A percentile compares a stretch with the other conserved stretches of the same genome.
Evolutionary conservation across 2,113 vertebrate genomes (phyloP).

Genomic region (Centropus unirufus): DNA sequence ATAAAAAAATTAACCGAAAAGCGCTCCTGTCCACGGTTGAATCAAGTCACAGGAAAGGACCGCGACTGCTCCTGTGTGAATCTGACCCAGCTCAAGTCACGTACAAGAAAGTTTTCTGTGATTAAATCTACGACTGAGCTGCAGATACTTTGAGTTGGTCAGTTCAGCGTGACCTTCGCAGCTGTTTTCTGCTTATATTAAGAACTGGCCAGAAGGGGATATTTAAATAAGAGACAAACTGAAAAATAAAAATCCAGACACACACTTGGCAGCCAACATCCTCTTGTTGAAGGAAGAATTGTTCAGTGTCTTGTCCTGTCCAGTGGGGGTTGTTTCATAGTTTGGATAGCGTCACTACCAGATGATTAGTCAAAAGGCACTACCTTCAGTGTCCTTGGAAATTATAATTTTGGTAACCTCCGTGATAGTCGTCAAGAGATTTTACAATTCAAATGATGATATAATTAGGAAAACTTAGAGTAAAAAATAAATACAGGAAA

Average conservation of each 20-base stretch:
- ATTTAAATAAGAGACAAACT: neutral
- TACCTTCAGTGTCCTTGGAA: neutral
- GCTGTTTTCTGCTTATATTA: neutral
- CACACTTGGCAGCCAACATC: neutral
- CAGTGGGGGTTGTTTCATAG: neutral
- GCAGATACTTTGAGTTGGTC: neutral
- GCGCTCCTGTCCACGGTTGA: neutral
- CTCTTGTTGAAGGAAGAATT: neutral
- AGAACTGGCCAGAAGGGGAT: neutral
- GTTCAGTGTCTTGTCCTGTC: neutral
- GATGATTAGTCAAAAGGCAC: neutral
- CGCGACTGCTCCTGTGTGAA: neutral
- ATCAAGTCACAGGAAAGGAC: neutral
- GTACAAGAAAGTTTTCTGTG: neutral
- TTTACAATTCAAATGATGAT: neutral
- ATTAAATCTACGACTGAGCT: neutral
- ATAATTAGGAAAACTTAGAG: neutral
- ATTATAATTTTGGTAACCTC: neutral
- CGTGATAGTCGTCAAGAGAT: neutral
- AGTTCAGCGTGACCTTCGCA: neutral
- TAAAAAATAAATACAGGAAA: neutral
- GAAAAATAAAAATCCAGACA: neutral
- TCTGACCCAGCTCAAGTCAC: neutral
- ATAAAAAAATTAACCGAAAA: neutral
- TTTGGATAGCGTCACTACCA: neutral